phyloP scores from a whole-genome alignment of 2,797 vertebrate species.

The Tapera naevia region DNA sequence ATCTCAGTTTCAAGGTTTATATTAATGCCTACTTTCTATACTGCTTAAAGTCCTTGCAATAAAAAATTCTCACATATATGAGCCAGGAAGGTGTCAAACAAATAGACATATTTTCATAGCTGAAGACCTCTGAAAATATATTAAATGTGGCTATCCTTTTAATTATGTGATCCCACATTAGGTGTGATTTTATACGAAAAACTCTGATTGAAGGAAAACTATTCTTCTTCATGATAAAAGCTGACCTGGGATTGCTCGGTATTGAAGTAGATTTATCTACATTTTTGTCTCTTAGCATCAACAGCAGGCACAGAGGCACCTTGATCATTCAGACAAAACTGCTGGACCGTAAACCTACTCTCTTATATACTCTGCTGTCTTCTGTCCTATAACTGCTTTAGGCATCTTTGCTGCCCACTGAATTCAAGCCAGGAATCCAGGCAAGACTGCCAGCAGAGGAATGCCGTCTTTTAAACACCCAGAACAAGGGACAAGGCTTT shows the following conservation, averaged over 20 bases:
- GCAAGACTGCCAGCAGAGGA: conserved; percentile 68
- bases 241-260: background rate
- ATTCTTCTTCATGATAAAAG: background rate
- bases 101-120: background rate
- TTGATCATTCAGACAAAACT: conserved; percentile 37
- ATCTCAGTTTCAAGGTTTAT: background rate
- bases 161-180: conserved; percentile 1
- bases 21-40: background rate
- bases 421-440: conserved; percentile 50
- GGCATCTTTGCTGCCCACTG: conserved; percentile 40
- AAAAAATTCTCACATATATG: background rate
- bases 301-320: conserved; percentile 35
- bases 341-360: conserved; percentile 12
- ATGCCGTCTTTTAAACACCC: conserved; percentile 73
- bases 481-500: conserved; percentile 76
- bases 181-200: conserved; percentile 12
- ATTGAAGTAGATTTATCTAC: background rate
- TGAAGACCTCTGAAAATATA: background rate
- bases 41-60: background rate
- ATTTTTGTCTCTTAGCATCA: background rate
- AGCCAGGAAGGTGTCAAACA: background rate
- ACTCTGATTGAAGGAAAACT: background rate
- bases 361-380: background rate
- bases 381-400: conserved; percentile 47
- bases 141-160: background rate